These are phyloP conservation scores for Penaeus vannamei DNA, from an alignment of 1,140 invertebrate genomes.

Conservation along the genomic window DNA sequence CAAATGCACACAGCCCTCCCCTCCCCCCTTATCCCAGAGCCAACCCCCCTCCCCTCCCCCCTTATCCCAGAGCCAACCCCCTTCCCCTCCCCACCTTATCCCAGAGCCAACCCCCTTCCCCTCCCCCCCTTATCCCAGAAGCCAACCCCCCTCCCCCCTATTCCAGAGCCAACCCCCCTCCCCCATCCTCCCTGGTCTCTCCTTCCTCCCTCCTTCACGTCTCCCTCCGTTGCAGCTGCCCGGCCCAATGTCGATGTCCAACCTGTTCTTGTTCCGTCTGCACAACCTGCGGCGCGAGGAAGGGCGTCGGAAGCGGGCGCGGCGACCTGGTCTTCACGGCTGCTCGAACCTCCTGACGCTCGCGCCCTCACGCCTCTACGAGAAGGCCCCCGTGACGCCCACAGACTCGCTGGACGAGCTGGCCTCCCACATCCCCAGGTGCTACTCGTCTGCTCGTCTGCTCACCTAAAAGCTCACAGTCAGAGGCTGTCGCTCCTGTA, in stretches of 20 bases:
- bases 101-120: no score
- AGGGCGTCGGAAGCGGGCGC: conserved; percentile 77
- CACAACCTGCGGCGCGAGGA: conserved; percentile 89
- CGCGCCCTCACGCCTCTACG: conserved; percentile 85
- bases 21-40: no score
- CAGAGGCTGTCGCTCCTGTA: no score
- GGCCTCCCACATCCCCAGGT: conserved; percentile 93
- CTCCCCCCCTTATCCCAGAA: no score
- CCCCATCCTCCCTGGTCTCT: background rate
- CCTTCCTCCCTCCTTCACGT: background rate
- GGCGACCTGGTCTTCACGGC: conserved; percentile 72
- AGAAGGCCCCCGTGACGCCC: conserved; percentile 85
- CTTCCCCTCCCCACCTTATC: no score
- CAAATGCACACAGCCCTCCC: no score
- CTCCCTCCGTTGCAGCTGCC: background rate
- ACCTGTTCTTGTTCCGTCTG: conserved; percentile 92
- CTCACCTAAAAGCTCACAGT: background rate
- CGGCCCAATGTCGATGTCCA: conserved; percentile 79
- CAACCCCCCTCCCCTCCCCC: no score
- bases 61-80: no score
- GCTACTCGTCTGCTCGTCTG: conserved; percentile 66
- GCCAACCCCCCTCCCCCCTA: no score
- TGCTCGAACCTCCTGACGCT: conserved; percentile 76
- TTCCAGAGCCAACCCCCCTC: no score
- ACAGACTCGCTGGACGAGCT: conserved; percentile 92